phyloP scores from a whole-genome alignment of 2,797 vertebrate genomes.

The Peromyscus aztecus region DNA sequence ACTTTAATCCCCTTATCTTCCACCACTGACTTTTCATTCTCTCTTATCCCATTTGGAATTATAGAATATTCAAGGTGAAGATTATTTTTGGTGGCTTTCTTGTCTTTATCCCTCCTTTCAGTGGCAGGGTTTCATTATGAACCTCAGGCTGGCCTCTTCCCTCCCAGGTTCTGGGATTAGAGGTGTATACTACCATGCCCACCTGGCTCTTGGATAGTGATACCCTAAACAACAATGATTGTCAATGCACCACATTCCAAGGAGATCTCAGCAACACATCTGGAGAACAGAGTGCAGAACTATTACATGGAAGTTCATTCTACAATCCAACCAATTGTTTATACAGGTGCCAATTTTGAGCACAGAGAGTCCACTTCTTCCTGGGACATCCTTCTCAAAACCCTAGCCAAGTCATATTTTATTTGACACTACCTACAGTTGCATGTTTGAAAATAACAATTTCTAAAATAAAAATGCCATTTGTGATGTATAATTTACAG shows the following conservation, averaged over 20 bases:
- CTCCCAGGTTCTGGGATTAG: not conserved
- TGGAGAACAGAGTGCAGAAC: not conserved
- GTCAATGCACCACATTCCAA: not conserved
- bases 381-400: not conserved
- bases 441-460: slow-evolving; percentile 4
- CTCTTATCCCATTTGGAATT: not conserved
- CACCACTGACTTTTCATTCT: not conserved
- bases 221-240: not conserved
- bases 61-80: not conserved
- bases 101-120: not conserved
- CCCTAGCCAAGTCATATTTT: not conserved
- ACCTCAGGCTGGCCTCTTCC: not conserved
- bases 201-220: too few relatives aligned
- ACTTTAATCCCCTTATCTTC: not conserved
- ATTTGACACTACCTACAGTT: not conserved
- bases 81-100: not conserved
- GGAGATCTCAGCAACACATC: not conserved
- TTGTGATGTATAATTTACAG: not conserved
- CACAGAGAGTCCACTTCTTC: not conserved
- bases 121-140: not conserved
- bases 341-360: not conserved
- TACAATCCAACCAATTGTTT: not conserved
- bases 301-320: not conserved
- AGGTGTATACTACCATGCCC: not conserved
- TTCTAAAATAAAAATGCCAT: not conserved